Base-by-base conservation (phyloP, 2,888 invertebrate genomes). In the Phanerotoma sp. region DNA sequence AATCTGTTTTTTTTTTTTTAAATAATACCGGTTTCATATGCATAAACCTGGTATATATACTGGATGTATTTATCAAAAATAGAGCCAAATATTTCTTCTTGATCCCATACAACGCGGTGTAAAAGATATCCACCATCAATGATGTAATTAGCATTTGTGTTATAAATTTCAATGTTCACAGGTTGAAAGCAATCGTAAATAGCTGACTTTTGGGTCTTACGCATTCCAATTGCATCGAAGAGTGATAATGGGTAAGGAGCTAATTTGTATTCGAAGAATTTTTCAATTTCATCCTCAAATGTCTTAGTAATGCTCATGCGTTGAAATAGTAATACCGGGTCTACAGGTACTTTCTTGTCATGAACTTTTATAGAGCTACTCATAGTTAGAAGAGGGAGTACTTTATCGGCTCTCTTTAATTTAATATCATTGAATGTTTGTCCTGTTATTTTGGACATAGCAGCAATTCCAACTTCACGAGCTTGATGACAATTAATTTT, bases 101-200 rank as follows among this genome's bases (percentile, higher is more conserved):
- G 62, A 50, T 58, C 60, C 69, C 71, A 72, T 53, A 70, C 67
- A 50, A 72, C 70, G 45, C 62, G 68, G 62, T 72, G 72, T 42
- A 69, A 58, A 58, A 71, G 62, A 61, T 63, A 67, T 61, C 66
- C 66, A 45, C 69, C 69, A 61, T 65, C 67, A 25, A 67, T 61
- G 13, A 71, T 62, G 59, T 61, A 65, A 25, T 57, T 59, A 35
- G 54, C 61, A 60, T 63, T 62, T 51, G 64, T 62, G 18, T 42
- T 48, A 25, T 21, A 4, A 22, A 42, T 28, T 49, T 58, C 62
- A 46, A 58, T 54, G 58, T 51, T 60, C 25, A 62, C 51, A 46
- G 60, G 54, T 41, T 48, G 5, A 54, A 64, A 60, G 38, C 41
- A 38, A 41, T 62, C 58, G 48, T 58, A 66, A 9, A 63, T 35